These are phyloP conservation scores for Anarsia innoxiella DNA, from an alignment of 2,888 invertebrate genomes.

Conservation along the genomic window DNA sequence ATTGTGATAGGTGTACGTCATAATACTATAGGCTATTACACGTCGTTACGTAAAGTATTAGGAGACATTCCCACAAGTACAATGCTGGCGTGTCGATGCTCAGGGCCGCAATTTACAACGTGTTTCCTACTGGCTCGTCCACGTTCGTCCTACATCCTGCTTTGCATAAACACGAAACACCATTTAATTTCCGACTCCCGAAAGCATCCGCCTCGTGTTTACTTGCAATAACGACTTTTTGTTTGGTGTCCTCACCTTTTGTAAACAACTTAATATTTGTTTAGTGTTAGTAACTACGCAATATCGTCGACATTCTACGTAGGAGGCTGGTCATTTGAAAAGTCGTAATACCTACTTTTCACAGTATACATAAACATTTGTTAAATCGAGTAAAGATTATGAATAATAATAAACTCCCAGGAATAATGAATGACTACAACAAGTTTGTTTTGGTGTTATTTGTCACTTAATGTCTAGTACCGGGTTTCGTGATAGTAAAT, in stretches of 20 bases:
- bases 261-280: background rate
- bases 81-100: conserved; percentile 5
- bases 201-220: conserved; percentile 11
- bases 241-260: background rate
- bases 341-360: too few relatives aligned
- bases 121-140: conserved; percentile 3
- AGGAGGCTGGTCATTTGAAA: too few relatives aligned
- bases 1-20: conserved; percentile 7
- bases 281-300: too few relatives aligned
- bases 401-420: too few relatives aligned
- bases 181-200: conserved; percentile 6
- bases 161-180: conserved; percentile 11
- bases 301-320: too few relatives aligned
- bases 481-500: too few relatives aligned
- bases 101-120: conserved; percentile 3
- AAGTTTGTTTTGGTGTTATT: too few relatives aligned
- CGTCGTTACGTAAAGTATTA: conserved; percentile 1
- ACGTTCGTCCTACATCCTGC: background rate
- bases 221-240: conserved; percentile 7
- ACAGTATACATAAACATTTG: too few relatives aligned
- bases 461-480: too few relatives aligned
- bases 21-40: conserved; percentile 1
- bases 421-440: too few relatives aligned
- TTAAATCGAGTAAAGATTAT: too few relatives aligned
- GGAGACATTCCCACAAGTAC: conserved; percentile 11